Base-by-base conservation (phyloP, 2,113 vertebrate species). In the Pipra filicauda region DNA sequence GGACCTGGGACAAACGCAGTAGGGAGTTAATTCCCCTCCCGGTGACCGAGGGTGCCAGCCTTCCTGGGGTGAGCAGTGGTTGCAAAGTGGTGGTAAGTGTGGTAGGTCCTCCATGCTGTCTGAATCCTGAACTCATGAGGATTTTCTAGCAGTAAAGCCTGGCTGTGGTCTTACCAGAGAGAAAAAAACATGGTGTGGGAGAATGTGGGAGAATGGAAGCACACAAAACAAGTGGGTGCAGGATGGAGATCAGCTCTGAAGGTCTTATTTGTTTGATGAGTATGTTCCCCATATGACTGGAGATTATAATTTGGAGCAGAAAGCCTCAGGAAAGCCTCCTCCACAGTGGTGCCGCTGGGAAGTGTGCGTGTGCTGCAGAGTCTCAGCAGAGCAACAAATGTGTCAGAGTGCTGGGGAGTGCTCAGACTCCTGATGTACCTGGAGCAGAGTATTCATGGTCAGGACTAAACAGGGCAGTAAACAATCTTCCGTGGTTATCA, bases 391-490 rank as follows among this genome's bases (percentile, higher is more conserved):
- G 44, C 33, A 84, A 28, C 57, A 71, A 70, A 84, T 30, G 31
- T 67, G 55, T 86, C 4, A 0, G 3, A 49, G 48, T 0, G 0
- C 20, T 3, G 39, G n/a, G 69, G 27, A 51, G 91, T 84, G 89
- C 65, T 91, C 39, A 44, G 33, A 54, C 21, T 51, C 35, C 35
- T 59, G 39, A 31, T 58, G 41, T 35, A 39, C 27, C 3, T 3
- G 58, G 52, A 78, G 33, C 46, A 39, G 41, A 37, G 11, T 37
- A 41, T 83, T 90, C 21, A 30, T 51, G 46, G 73, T 48, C 46
- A 83, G 76, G 39, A 61, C 76, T 91, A 85, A 94, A 89, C 66
- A 79, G 27, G 52, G 49, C 93, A 57, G 35, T 92, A 91, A 96
- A 87, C 39, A 64, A 19, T 66, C 46, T 55, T 67, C 52, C 61